Evolutionary conservation across 2,797 vertebrate genomes (phyloP), one percentile per base, ranked within the genome.

Genomic region (Pristis pectinata): DNA sequence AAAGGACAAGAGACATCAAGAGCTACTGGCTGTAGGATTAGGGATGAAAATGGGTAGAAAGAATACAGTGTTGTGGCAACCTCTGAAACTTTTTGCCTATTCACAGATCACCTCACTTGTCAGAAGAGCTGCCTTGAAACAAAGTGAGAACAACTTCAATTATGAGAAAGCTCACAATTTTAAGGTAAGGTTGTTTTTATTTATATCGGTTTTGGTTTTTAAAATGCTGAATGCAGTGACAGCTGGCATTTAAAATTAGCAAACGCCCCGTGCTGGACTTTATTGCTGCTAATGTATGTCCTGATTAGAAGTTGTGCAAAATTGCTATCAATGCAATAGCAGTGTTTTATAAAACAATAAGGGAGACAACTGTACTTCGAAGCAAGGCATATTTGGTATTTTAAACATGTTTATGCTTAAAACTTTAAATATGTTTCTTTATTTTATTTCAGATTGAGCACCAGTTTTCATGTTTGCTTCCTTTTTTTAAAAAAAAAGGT

Each of bases 141-240:
- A 99, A 94, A 98, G 97, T 0, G 98, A 99, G 97, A 99, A 98
- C 97, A 98, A 98, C 95, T 98, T 97, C 97, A 98, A 97, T 96
- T 99, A 99, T 74, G 98, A 99, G 96, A 99, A 99, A 98, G 97
- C 98, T 95, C 99, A 99, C 97, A 99, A 99, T 97, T 99, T 99
- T 95, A 99, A 99, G 98, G 99, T 99, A 97, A 98, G 98, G 17
- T 44, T 56, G 27, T 72, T 24, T 93, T 93, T 93, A 72, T 44
- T n/a, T 80, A 72, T 0, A 72, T 64, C 56, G 10, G 93, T 93
- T 93, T 53, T 4, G 53, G 44, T 56, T 44, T 49, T 53, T 53
- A 74, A 76, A 72, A 19, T 93, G 64, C 67, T 72, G 41, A 74
- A 74, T 74, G 19, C 64, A 56, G 49, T 15, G 27, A 74, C 49